Evolutionary conservation across 2,113 vertebrate species (phyloP), one percentile per base, ranked within the genome.

Genomic region (Xiphophorus couchianus): DNA sequence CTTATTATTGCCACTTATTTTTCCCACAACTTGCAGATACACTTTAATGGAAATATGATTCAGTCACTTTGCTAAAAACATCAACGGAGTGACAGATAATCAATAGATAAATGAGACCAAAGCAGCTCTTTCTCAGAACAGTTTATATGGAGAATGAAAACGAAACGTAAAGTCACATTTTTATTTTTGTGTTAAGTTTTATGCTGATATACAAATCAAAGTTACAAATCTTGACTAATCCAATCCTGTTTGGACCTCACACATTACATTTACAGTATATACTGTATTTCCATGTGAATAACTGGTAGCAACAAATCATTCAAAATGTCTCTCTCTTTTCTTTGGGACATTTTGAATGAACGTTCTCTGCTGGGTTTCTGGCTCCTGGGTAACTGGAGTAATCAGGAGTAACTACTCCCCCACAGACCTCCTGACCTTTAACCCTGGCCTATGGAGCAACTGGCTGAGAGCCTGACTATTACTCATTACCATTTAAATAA

Each of bases 401-500:
- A 71, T 66, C 76, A 67, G 25, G 29, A 74, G 51, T 15, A 67
- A 65, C 15, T 42, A 22, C 42, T 63, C 13, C 6, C 51, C 51
- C 5, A 3, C 42, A 35, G 9, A 64, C 61, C 8, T 35, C 27
- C 44, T 74, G 69, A 77, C 66, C 54, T 15, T 22, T 28, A 48
- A 54, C 31, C 70, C 13, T 27, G 27, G n/a, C 58, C 35, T 62
- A 15, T 27, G 17, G 27, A 67, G 31, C 42, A n/a, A 30, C 37
- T 37, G 31, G 27, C 2, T 66, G 13, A 62, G 10, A 48, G 17
- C 28, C 17, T 7, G 39, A 63, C 60, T 28, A 58, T 71, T 54
- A 64, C 68, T 66, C 13, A 10, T 30, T 30, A 58, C 51, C 25
- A 29, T 71, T 80, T 51, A 51, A 82, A 72, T 65, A 78, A 81